phyloP scores from a whole-genome alignment of 2,797 vertebrate genomes.

The Phylloscopus collybita region DNA sequence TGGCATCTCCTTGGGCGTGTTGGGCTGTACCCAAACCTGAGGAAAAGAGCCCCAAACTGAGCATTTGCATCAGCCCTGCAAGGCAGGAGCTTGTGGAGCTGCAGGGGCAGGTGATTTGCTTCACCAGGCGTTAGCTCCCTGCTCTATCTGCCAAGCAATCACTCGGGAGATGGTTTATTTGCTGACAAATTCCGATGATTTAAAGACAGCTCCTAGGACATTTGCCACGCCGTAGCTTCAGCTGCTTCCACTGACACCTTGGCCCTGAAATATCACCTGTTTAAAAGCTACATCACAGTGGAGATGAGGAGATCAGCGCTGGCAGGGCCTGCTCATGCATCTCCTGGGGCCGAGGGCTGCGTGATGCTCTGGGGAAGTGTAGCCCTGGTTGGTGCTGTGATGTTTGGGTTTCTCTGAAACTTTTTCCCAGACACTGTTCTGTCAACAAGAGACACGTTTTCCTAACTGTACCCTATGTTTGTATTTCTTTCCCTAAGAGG shows the following conservation, averaged over 20 bases:
- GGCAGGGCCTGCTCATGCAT: neutral
- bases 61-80: neutral
- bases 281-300: neutral
- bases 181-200: slow-evolving; percentile 58
- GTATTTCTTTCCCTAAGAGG: no score
- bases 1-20: neutral
- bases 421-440: no score
- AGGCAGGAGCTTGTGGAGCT: neutral
- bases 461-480: no score
- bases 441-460: no score
- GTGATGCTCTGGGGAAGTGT: neutral
- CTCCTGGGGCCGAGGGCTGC: neutral
- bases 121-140: neutral
- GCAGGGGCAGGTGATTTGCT: slow-evolving; percentile 13
- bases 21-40: neutral
- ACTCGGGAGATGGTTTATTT: slow-evolving; percentile 40
- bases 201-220: slow-evolving; percentile 53
- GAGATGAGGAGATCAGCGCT: slow-evolving; percentile 42
- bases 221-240: slow-evolving; percentile 26
- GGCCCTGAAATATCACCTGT: slow-evolving; percentile 44
- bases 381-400: no score
- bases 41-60: neutral
- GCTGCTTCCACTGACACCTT: slow-evolving; percentile 43
- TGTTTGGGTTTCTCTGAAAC: no score
- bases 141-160: slow-evolving; percentile 35